phyloP scores from a whole-genome alignment of 2,113 vertebrate species.

The Cygnus atratus region DNA sequence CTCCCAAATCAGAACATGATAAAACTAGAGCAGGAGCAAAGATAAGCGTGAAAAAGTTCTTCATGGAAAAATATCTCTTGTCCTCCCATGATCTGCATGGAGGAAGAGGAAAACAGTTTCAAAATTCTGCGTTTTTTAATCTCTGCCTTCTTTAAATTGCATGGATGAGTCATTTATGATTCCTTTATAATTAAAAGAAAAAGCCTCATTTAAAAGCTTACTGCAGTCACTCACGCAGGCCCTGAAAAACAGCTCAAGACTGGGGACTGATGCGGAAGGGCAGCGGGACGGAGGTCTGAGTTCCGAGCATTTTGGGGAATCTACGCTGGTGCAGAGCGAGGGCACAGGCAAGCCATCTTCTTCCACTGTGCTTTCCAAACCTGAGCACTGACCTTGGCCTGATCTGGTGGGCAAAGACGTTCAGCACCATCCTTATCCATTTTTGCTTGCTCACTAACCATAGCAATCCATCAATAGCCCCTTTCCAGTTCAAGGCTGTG shows the following conservation, averaged over 20 bases:
- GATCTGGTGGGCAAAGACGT: background rate
- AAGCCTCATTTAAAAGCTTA: background rate
- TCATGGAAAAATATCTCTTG: background rate
- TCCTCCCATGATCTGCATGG: background rate
- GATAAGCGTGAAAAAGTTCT: background rate
- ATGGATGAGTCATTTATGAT: background rate
- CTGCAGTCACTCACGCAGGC: background rate
- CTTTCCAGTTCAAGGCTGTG: background rate
- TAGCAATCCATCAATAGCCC: background rate
- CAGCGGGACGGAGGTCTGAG: background rate
- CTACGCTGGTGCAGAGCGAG: rapidly evolving
- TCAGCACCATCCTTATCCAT: background rate
- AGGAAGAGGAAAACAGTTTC: background rate
- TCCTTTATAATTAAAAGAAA: background rate
- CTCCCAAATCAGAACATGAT: background rate
- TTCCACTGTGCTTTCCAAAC: background rate
- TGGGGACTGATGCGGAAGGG: background rate
- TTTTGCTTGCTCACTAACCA: background rate
- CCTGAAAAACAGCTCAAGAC: background rate
- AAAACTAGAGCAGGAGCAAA: background rate
- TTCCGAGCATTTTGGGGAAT: background rate
- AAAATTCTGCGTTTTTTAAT: background rate
- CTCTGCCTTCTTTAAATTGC: background rate
- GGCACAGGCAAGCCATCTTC: background rate
- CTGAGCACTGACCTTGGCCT: background rate